These are phyloP conservation scores for Criorhina ranunculi DNA, from an alignment of 2,888 invertebrate species.

Conservation along the genomic window DNA sequence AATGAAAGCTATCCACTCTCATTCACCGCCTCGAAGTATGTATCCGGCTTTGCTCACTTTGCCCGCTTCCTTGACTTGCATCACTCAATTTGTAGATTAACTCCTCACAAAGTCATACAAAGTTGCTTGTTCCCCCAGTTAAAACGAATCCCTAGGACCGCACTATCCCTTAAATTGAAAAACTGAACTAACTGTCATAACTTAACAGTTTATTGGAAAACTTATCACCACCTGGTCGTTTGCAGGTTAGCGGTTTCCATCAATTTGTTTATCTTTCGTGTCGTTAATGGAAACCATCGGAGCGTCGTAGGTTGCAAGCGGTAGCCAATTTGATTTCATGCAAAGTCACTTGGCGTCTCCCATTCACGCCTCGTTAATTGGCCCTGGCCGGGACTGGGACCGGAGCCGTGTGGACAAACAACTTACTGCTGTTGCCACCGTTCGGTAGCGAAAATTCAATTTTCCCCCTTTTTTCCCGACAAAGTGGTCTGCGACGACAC, in stretches of 20 bases:
- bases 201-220: conserved; percentile 8
- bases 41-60: no score
- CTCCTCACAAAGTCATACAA: not conserved
- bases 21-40: no score
- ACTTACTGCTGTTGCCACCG: conserved; percentile 61
- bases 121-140: not conserved
- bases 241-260: conserved; percentile 12
- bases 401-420: conserved; percentile 48
- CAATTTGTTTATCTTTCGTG: conserved; percentile 47
- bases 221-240: conserved; percentile 13
- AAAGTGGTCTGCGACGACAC: not conserved
- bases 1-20: no score
- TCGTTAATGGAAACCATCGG: conserved; percentile 45
- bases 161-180: not conserved
- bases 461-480: conserved; percentile 56
- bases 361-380: conserved; percentile 75
- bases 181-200: not conserved
- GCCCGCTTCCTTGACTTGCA: no score
- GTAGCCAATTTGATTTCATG: conserved; percentile 51
- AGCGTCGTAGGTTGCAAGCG: conserved; percentile 17
- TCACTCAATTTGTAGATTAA: no score
- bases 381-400: conserved; percentile 1
- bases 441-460: conserved; percentile 72
- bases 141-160: no score
- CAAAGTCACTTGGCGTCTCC: conserved; percentile 54